A percentile compares a stretch with the other conserved stretches of the same genome.
phyloP scores from a whole-genome alignment of 2,888 invertebrate genomes.

The Pseudococcus longispinus region DNA sequence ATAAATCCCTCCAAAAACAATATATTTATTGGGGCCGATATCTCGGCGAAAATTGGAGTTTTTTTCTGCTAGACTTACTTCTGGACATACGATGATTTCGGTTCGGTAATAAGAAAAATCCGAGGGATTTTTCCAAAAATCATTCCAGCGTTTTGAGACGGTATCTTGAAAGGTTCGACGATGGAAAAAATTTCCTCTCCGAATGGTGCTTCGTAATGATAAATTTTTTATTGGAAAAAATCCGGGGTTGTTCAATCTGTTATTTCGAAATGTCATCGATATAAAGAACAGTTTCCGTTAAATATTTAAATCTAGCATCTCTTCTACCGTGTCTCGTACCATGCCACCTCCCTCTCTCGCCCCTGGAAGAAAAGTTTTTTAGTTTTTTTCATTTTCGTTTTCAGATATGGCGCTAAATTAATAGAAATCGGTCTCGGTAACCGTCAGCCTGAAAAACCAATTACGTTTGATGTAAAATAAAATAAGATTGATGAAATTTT shows the following conservation, averaged over 20 bases:
- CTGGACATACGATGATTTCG: not conserved
- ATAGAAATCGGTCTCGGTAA: constrained; percentile 36
- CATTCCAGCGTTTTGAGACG: not conserved
- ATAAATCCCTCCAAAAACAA: constrained; percentile 25
- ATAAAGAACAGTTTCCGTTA: not conserved
- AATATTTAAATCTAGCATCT: not conserved
- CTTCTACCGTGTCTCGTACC: too few species aligned
- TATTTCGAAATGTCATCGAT: not conserved
- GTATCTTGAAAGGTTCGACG: not conserved
- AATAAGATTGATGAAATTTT: constrained; percentile 50
- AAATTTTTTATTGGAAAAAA: not conserved
- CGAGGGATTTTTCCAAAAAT: not conserved
- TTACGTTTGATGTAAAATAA: constrained; percentile 41
- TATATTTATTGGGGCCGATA: not conserved
- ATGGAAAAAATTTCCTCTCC: not conserved
- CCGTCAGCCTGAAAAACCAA: constrained; percentile 42
- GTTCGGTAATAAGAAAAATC: not conserved
- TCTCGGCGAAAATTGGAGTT: constrained; percentile 12
- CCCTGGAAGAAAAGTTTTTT: not conserved
- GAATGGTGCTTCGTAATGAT: not conserved
- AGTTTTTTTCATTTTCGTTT: not conserved
- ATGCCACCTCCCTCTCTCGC: not conserved
- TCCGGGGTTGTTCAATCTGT: not conserved
- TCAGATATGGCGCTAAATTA: not conserved
- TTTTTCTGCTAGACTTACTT: not conserved